These are phyloP conservation scores for Sycophila texana DNA, from an alignment of 2,888 invertebrate species.

Conservation along the genomic window DNA sequence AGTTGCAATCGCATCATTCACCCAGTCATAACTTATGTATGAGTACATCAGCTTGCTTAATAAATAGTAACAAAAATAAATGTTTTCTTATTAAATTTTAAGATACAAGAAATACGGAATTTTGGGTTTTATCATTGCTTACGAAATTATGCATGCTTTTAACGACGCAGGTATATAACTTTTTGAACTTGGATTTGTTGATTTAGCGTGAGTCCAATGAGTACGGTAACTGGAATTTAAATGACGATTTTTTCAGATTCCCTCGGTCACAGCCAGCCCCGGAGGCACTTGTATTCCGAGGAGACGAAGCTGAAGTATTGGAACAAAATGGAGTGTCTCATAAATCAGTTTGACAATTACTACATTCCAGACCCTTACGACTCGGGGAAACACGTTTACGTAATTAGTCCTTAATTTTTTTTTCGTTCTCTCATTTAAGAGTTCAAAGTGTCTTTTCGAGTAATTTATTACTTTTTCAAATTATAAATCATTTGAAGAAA, in stretches of 20 bases:
- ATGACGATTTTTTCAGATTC: conserved; percentile 19
- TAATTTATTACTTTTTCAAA: too few relatives aligned
- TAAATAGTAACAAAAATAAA: not conserved
- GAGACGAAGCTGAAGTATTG: conserved; percentile 40
- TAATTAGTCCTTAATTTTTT: not conserved
- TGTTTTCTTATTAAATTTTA: conserved; percentile 7
- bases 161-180: conserved; percentile 40
- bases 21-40: not conserved
- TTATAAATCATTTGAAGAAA: too few relatives aligned
- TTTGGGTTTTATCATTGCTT: conserved; percentile 41
- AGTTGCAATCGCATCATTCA: not conserved
- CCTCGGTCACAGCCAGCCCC: conserved; percentile 18
- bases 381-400: conserved; percentile 38
- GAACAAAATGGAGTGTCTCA: conserved; percentile 45
- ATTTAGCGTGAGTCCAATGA: not conserved
- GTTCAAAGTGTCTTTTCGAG: too few relatives aligned
- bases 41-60: not conserved
- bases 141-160: conserved; percentile 48
- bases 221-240: not conserved
- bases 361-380: conserved; percentile 46
- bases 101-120: conserved; percentile 47
- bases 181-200: not conserved
- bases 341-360: conserved; percentile 48
- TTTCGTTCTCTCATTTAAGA: too few relatives aligned
- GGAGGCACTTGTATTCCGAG: conserved; percentile 41